phyloP scores from a whole-genome alignment of 2,888 invertebrate genomes.

The Drosophila cyrtoloma region DNA sequence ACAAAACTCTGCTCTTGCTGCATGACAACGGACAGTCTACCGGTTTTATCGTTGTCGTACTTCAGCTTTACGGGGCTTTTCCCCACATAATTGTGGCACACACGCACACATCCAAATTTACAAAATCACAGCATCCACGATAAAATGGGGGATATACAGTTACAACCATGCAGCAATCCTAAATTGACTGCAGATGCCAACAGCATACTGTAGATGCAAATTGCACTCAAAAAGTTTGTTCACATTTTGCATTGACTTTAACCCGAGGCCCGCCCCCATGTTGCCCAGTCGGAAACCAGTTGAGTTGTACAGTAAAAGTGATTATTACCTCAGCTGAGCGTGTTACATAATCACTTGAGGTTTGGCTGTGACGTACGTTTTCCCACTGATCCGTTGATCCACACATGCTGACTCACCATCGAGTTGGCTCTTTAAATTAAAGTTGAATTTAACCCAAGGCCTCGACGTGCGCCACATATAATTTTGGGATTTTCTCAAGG shows the following conservation, averaged over 20 bases:
- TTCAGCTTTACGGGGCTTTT: constrained; percentile 8
- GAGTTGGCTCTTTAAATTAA: constrained; percentile 73
- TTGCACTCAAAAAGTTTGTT: constrained; percentile 51
- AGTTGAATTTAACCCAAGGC: constrained; percentile 78
- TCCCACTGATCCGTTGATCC: constrained; percentile 47
- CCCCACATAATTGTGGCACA: neutral
- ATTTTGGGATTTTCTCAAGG: constrained; percentile 82
- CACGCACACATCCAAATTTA: neutral
- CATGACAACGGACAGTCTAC: constrained; percentile 21
- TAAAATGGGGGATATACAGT: neutral
- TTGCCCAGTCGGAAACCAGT: constrained; percentile 67
- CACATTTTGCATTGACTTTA: constrained; percentile 73
- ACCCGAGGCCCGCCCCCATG: constrained; percentile 7
- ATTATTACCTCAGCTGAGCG: constrained; percentile 61
- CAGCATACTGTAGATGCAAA: neutral
- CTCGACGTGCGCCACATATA: constrained; percentile 73
- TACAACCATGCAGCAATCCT: neutral
- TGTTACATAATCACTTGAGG: constrained; percentile 74
- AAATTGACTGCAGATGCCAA: neutral
- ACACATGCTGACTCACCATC: constrained; percentile 59
- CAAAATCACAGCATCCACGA: constrained; percentile 6
- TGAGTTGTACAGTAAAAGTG: constrained; percentile 73
- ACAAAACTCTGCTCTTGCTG: constrained; percentile 15
- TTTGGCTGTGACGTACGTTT: constrained; percentile 74
- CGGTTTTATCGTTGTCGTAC: neutral